Conservation (phyloP, 2,797 vertebrate genomes). For the Thunnus albacares region DNA sequence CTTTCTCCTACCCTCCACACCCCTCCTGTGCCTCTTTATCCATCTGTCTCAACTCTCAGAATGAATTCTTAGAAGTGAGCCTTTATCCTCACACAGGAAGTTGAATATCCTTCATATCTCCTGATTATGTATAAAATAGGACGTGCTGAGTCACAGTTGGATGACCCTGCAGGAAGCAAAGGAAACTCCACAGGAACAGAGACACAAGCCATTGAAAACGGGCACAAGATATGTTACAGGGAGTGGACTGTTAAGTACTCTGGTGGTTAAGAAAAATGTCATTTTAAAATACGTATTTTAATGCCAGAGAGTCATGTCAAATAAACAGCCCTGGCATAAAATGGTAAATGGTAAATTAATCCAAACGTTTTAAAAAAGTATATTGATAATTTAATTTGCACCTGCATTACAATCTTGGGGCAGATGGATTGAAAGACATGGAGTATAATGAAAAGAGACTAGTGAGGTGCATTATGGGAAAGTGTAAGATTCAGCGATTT, state of each 20-base stretch:
- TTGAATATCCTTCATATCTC: slow-evolving; percentile 26
- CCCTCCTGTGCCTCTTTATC: slow-evolving; percentile 1
- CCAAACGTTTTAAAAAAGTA: too few species aligned
- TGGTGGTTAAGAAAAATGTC: neutral
- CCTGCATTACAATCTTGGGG: too few species aligned
- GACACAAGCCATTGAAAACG: neutral
- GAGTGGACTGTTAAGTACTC: neutral
- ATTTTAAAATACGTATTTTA: neutral
- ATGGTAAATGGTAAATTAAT: neutral
- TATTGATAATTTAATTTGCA: too few species aligned
- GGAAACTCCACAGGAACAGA: slow-evolving; percentile 53
- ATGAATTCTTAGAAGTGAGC: slow-evolving; percentile 36
- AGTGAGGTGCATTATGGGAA: neutral
- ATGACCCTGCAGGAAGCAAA: slow-evolving; percentile 47
- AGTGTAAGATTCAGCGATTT: neutral
- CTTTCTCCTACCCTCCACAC: neutral
- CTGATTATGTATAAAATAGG: slow-evolving; percentile 37
- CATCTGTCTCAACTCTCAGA: slow-evolving; percentile 36
- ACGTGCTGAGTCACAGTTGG: slow-evolving; percentile 58
- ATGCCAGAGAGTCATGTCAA: neutral
- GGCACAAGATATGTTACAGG: slow-evolving; percentile 8
- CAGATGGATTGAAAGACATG: neutral
- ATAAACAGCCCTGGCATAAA: neutral
- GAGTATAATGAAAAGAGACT: too few species aligned
- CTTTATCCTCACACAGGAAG: slow-evolving; percentile 50